These are phyloP conservation scores for Syritta pipiens DNA, from an alignment of 2,888 invertebrate genomes.

Conservation along the genomic window DNA sequence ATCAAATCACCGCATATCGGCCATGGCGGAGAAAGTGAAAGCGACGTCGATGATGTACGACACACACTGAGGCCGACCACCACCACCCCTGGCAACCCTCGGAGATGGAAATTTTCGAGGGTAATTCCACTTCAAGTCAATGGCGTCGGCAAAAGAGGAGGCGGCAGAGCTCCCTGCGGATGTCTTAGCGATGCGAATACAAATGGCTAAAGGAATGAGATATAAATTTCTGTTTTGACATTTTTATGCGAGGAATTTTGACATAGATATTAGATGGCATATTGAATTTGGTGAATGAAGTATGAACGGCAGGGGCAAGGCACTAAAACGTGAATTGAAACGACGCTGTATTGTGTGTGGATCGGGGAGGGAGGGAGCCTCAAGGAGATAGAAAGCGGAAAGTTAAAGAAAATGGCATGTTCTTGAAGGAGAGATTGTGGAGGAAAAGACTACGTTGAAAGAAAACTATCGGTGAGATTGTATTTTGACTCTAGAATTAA, in stretches of 20 bases:
- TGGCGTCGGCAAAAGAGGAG: constrained; percentile 31
- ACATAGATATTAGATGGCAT: constrained; percentile 62
- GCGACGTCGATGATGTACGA: constrained; percentile 47
- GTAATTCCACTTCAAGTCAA: constrained; percentile 63
- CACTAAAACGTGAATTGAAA: constrained; percentile 40
- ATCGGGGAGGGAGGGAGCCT: too few species aligned
- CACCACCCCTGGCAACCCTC: constrained; percentile 38
- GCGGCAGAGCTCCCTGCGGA: constrained; percentile 66
- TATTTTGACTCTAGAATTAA: too few species aligned
- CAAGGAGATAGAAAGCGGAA: too few species aligned
- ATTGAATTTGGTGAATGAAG: constrained; percentile 54
- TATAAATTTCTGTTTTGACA: constrained; percentile 67
- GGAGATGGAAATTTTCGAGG: constrained; percentile 39
- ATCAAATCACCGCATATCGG: constrained; percentile 58
- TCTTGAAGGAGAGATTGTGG: too few species aligned
- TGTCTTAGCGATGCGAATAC: constrained; percentile 43
- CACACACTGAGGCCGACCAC: constrained; percentile 5
- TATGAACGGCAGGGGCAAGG: constrained; percentile 10
- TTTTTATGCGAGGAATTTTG: constrained; percentile 64
- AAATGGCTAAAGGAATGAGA: constrained; percentile 52
- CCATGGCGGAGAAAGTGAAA: constrained; percentile 46
- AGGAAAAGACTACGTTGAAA: too few species aligned
- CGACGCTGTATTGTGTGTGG: constrained; percentile 28
- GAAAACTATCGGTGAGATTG: too few species aligned
- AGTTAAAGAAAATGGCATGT: too few species aligned